phyloP scores from a whole-genome alignment of 1,140 invertebrate genomes.

The Ridgeia piscesae region DNA sequence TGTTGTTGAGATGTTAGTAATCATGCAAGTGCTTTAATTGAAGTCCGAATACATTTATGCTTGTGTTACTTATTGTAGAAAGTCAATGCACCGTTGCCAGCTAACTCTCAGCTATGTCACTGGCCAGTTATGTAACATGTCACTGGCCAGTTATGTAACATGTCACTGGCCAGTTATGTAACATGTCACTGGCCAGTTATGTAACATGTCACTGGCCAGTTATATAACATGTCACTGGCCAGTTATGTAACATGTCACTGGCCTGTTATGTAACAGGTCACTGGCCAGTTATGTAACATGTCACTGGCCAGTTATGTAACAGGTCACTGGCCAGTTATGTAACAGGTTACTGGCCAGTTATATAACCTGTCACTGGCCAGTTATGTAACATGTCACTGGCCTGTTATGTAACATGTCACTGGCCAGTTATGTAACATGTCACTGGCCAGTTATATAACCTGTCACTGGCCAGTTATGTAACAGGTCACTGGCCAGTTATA shows the following conservation, averaged over 20 bases:
- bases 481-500: too few relatives aligned
- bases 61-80: neutral
- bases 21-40: neutral
- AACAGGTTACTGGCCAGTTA: too few relatives aligned
- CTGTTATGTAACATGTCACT: neutral
- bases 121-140: neutral
- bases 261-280: neutral
- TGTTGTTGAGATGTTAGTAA: neutral
- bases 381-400: neutral
- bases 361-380: neutral
- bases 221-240: neutral
- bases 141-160: neutral
- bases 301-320: too few relatives aligned
- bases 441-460: too few relatives aligned
- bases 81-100: neutral
- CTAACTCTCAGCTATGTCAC: too few relatives aligned
- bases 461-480: too few relatives aligned
- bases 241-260: neutral
- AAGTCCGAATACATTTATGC: neutral
- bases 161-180: neutral
- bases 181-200: too few relatives aligned
- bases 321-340: too few relatives aligned
- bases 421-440: neutral
- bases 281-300: neutral
- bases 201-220: too few relatives aligned